Evolutionary conservation across 2,888 invertebrate genomes (phyloP).

Genomic region (Drosophila nr. fundita): DNA sequence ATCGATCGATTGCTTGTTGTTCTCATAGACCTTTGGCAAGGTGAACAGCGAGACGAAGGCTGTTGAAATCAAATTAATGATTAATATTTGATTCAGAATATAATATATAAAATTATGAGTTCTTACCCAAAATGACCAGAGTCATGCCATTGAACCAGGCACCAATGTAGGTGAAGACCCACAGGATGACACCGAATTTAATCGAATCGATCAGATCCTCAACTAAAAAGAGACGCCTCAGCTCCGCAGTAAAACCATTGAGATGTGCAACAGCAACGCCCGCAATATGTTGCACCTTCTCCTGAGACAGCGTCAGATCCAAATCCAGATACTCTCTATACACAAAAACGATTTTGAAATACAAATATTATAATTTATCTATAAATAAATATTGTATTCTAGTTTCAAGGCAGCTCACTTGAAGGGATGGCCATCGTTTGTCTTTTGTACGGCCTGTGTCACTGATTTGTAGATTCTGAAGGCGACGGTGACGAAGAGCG

Average conservation of each 20-base stretch:
- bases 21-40: slow-evolving; percentile 97
- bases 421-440: slow-evolving; percentile 98
- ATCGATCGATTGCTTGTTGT: slow-evolving; percentile 97
- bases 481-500: slow-evolving; percentile 94
- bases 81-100: slow-evolving; percentile 13
- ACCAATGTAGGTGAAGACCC: slow-evolving; percentile 98
- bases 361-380: background rate
- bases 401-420: slow-evolving; percentile 88
- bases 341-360: background rate
- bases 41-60: slow-evolving; percentile 97
- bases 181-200: slow-evolving; percentile 97
- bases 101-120: background rate
- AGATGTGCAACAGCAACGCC: slow-evolving; percentile 94
- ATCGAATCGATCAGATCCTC: slow-evolving; percentile 98
- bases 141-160: slow-evolving; percentile 99
- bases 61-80: slow-evolving; percentile 85
- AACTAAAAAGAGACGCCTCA: slow-evolving; percentile 97
- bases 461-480: slow-evolving; percentile 98
- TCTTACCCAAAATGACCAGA: slow-evolving; percentile 95
- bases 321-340: slow-evolving; percentile 92
- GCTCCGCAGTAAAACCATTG: slow-evolving; percentile 92
- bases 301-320: slow-evolving; percentile 94
- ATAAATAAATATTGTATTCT: background rate
- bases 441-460: slow-evolving; percentile 97
- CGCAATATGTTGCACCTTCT: slow-evolving; percentile 95